Base-by-base conservation (phyloP, 2,113 vertebrate species). In the Macheiramphus alcinus region DNA sequence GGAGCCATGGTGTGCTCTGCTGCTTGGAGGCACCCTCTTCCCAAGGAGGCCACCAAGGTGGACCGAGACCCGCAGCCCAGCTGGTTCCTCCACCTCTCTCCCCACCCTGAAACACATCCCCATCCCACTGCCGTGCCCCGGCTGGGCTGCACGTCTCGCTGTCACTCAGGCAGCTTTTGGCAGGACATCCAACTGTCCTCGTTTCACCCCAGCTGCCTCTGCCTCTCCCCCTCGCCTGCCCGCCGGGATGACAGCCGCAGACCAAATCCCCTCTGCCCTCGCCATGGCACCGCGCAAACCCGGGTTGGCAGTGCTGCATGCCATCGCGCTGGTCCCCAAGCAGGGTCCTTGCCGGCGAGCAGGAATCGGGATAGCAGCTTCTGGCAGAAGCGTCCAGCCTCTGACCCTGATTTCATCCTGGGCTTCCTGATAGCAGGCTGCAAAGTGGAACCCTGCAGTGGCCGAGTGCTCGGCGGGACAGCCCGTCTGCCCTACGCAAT, bases 401-500 rank as follows among this genome's bases (percentile, higher is more conserved):
- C 82, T 90, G 43, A 68, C 79, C 47, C 58, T 14, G 22, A 61
- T 61, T 83, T 72, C 79, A 92, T 45, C 48, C 55, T 27, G 2
- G 73, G 55, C 40, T 88, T 78, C 45, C 61, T 67, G 73, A 48
- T 5, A 70, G 58, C 45, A 50, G 68, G 61, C 50, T 76, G 90
- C 38, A 47, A n/a, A 63, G 62, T 1, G 13, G n/a, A 56, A 67
- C 22, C 67, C 55, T 2, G 4, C 0, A 1, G 78, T 36, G 45
- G 26, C 32, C 7, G 2, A 38, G 43, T 1, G 42, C 40, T 34
- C 0, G 0, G 52, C 0, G 0, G 65, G 38, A 55, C 65, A 88
- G 40, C 32, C 47, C 3, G 0, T n/a, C 68, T 43, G 42, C 38
- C 74, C n/a, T 31, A 19, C 0, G 0, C 0, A 0, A 22, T 23